Conservation (phyloP, 1,140 invertebrate genomes). For the Sinonovacula constricta region DNA sequence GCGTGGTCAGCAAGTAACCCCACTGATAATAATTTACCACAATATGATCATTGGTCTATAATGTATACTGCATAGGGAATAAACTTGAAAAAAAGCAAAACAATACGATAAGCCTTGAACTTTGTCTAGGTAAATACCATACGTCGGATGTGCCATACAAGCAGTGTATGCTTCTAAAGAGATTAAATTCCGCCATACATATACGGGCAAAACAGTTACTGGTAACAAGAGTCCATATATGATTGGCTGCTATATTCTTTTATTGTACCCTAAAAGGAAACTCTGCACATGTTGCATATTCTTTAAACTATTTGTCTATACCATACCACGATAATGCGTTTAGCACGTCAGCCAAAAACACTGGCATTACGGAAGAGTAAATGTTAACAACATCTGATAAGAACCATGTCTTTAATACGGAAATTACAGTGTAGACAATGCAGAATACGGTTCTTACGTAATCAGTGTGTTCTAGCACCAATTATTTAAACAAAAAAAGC, state of each 20-base stretch:
- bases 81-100: too few relatives aligned
- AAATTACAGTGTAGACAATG: background rate
- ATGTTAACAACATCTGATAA: background rate
- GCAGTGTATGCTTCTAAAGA: too few relatives aligned
- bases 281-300: background rate
- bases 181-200: too few relatives aligned
- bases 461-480: slow-evolving; percentile 15
- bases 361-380: background rate
- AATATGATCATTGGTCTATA: too few relatives aligned
- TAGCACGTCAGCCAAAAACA: background rate
- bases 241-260: background rate
- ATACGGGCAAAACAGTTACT: too few relatives aligned
- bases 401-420: slow-evolving; percentile 35
- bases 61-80: too few relatives aligned
- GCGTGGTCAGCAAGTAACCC: too few relatives aligned
- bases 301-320: background rate
- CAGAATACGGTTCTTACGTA: background rate
- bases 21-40: too few relatives aligned
- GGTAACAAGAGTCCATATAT: too few relatives aligned
- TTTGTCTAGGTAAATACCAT: too few relatives aligned
- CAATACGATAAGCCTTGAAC: too few relatives aligned
- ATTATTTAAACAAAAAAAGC: background rate
- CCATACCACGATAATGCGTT: background rate
- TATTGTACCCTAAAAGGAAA: background rate
- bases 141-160: too few relatives aligned